Evolutionary conservation across 2,113 vertebrate species (phyloP).

Genomic region (human): GRCh38 chr5:157924501-157925000

Average conservation of each 20-base stretch:
- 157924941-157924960: not conserved
- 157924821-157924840: not conserved
- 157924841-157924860: not conserved
- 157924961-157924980: not conserved
- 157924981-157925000: conserved; percentile 52
- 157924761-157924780: not conserved
- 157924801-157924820: not conserved
- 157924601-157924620: not conserved
- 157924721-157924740: not conserved
- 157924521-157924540: not conserved
- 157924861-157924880: not conserved
- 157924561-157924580: not conserved
- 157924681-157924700: not conserved
- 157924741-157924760: not conserved
- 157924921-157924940: not conserved
- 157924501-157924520: not conserved
- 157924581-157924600: not conserved
- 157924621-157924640: not conserved
- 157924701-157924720: not conserved
- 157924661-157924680: not conserved
- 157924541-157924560: not conserved
- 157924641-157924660: not conserved
- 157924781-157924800: not conserved
- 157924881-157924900: not conserved
- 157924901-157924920: not conserved